Percentiles rank a stretch among this genome's conserved stretches.
Evolutionary conservation across 2,797 vertebrate genomes (phyloP).

Genomic region (Rhodeus uyekii): DNA sequence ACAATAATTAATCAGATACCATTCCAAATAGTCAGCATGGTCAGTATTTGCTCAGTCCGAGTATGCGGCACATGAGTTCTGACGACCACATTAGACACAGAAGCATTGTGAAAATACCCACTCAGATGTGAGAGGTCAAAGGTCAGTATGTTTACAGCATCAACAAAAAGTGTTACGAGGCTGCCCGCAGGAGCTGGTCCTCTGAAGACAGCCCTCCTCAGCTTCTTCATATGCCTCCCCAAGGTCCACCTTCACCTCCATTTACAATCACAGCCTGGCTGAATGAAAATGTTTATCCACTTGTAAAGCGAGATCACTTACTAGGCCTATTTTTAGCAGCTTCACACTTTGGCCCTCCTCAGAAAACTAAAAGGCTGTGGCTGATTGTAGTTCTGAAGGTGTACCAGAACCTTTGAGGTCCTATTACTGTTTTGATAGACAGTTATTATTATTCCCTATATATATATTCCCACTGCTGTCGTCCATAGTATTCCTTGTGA

Average conservation of each 20-base stretch:
- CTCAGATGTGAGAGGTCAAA: conserved; percentile 21
- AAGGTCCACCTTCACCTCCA: neutral
- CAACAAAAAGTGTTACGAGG: neutral
- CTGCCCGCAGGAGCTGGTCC: neutral
- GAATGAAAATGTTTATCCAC: conserved; percentile 53
- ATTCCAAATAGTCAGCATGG: neutral
- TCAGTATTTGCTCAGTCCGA: conserved; percentile 12
- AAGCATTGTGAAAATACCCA: conserved; percentile 27
- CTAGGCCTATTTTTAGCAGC: conserved; percentile 52
- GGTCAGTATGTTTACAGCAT: conserved; percentile 19
- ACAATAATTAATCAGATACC: conserved; percentile 33
- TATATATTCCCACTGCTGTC: neutral
- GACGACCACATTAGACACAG: neutral
- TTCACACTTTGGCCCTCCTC: neutral
- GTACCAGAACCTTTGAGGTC: neutral
- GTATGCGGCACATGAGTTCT: neutral
- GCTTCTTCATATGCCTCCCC: neutral
- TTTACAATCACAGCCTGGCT: conserved; percentile 30
- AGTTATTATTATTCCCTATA: too few relatives aligned
- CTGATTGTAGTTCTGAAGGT: neutral
- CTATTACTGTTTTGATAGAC: neutral
- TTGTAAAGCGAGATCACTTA: conserved; percentile 45
- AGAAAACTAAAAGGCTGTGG: neutral
- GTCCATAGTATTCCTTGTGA: neutral
- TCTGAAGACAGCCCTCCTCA: neutral